Conservation (phyloP, 2,113 vertebrate species). For the Xiphophorus maculatus region DNA sequence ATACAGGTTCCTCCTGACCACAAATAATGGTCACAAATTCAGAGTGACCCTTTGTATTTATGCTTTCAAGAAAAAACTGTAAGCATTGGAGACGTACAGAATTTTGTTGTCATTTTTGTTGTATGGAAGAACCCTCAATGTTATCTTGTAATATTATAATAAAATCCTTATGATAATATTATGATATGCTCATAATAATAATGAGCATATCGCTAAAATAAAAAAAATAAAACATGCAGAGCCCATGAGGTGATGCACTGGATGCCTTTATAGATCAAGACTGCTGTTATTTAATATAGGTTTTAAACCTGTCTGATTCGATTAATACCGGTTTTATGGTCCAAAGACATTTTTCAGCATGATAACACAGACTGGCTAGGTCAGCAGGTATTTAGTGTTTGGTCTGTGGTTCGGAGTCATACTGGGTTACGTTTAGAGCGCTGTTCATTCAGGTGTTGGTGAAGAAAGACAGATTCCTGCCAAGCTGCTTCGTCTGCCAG, state of each 20-base stretch:
- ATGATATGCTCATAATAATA: no score
- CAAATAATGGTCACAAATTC: background rate
- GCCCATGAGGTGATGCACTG: background rate
- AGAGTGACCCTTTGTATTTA: background rate
- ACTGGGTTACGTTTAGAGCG: conserved; percentile 3
- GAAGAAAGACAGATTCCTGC: conserved; percentile 41
- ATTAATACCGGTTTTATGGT: conserved; percentile 20
- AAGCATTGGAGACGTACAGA: no score
- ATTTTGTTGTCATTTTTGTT: no score
- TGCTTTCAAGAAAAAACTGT: no score
- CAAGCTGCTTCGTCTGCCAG: conserved; percentile 54
- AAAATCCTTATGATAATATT: no score
- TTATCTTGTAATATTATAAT: no score
- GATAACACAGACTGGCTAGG: conserved; percentile 37
- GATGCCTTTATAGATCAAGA: conserved; percentile 29
- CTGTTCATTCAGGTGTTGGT: conserved; percentile 48
- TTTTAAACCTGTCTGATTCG: conserved; percentile 28
- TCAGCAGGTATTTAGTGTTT: conserved; percentile 46
- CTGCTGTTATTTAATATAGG: background rate
- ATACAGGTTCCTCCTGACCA: background rate
- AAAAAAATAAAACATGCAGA: background rate
- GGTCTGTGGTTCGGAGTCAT: conserved; percentile 28
- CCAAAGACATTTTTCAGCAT: conserved; percentile 1
- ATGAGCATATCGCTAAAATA: no score
- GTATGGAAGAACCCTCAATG: no score